phyloP scores from a whole-genome alignment of 2,888 invertebrate genomes.

The Orthonychiurus folsomi region DNA sequence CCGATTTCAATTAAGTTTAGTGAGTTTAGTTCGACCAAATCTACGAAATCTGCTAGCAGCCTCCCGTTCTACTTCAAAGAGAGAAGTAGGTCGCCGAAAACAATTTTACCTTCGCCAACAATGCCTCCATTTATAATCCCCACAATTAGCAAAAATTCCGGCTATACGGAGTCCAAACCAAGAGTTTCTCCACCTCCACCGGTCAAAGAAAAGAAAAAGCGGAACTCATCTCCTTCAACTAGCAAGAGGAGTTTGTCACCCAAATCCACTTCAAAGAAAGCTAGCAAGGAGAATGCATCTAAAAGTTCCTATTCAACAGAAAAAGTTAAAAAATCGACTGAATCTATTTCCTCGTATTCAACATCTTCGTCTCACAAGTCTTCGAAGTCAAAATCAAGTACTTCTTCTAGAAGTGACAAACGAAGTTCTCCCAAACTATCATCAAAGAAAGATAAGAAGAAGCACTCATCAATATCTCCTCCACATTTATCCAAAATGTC shows the following conservation, averaged over 20 bases:
- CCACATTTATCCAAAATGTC: neutral
- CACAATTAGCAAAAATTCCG: neutral
- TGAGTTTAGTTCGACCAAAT: too few relatives aligned
- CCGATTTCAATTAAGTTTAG: too few relatives aligned
- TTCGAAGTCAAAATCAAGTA: too few relatives aligned
- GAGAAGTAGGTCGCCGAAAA: neutral
- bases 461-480: neutral
- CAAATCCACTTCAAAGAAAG: neutral
- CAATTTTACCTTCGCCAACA: neutral
- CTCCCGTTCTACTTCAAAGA: too few relatives aligned
- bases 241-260: neutral
- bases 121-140: neutral
- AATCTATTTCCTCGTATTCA: too few relatives aligned
- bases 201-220: neutral
- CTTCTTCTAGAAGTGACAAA: neutral
- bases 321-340: slow-evolving; percentile 4
- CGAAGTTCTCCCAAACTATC: neutral
- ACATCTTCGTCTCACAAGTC: too few relatives aligned
- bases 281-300: neutral
- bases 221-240: neutral
- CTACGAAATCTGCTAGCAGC: too few relatives aligned
- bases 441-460: neutral
- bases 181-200: neutral
- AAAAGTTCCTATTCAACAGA: neutral
- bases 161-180: neutral